Percentiles rank a stretch among this genome's conserved stretches.
phyloP scores from a whole-genome alignment of 2,888 invertebrate species.

The Hydroisotoma schaefferi region DNA sequence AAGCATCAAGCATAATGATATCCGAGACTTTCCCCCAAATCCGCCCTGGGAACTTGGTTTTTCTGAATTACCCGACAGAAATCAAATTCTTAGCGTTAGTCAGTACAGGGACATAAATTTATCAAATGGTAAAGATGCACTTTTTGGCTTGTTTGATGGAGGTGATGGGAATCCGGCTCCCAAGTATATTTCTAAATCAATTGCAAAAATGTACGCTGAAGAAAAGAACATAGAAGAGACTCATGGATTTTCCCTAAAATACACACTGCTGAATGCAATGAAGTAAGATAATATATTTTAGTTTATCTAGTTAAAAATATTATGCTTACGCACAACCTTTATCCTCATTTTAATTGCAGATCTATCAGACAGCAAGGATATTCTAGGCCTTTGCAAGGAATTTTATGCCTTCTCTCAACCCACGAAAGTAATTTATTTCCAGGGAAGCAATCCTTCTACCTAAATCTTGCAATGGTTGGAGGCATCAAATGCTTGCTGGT shows the following conservation, averaged over 20 bases:
- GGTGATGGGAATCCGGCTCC: conserved; percentile 55
- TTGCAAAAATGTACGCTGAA: conserved; percentile 74
- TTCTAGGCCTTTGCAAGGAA: conserved; percentile 42
- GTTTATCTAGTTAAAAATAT: background rate
- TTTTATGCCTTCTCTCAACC: conserved; percentile 43
- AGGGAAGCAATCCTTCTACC: conserved; percentile 36
- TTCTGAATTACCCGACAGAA: conserved; percentile 74
- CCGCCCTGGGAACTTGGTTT: conserved; percentile 77
- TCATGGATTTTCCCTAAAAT: conserved; percentile 76
- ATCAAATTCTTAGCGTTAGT: conserved; percentile 41
- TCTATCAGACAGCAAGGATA: conserved; percentile 45
- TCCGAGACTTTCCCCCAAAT: conserved; percentile 32
- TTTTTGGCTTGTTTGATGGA: conserved; percentile 75
- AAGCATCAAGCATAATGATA: conserved; percentile 32
- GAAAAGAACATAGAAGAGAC: conserved; percentile 78
- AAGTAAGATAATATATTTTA: conserved; percentile 52
- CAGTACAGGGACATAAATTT: conserved; percentile 47
- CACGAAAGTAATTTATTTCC: conserved; percentile 33
- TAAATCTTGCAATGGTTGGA: conserved; percentile 46
- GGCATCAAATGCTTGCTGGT: conserved; percentile 44
- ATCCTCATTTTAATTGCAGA: conserved; percentile 20
- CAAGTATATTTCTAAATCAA: conserved; percentile 63
- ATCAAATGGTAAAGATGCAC: conserved; percentile 62
- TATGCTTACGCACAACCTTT: background rate
- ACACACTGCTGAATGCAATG: conserved; percentile 75